A percentile compares a stretch with the other conserved stretches of the same genome.
These are phyloP conservation scores for Urocitellus parryii DNA, from an alignment of 2,113 vertebrate species.

Conservation along the genomic window DNA sequence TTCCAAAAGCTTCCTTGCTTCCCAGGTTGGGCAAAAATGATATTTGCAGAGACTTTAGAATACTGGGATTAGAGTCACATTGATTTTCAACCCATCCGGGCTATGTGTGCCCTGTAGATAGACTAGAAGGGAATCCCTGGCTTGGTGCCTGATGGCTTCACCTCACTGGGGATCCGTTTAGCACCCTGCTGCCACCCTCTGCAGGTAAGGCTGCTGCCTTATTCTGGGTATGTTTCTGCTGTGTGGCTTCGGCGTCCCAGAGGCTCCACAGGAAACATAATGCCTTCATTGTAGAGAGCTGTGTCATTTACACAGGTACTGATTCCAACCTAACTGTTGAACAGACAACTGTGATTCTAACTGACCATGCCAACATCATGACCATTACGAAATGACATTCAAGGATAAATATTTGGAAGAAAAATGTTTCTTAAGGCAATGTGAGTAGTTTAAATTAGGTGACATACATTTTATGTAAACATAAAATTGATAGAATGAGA, in stretches of 20 bases:
- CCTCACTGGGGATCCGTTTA: not conserved
- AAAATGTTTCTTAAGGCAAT: not conserved
- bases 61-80: constrained; percentile 48
- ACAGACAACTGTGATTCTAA: constrained; percentile 10
- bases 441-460: not conserved
- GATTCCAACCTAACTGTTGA: not conserved
- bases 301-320: not conserved
- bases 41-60: not conserved
- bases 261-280: not conserved
- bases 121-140: constrained; percentile 12
- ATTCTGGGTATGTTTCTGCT: not conserved
- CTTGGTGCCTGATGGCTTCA: not conserved
- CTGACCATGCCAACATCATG: not conserved
- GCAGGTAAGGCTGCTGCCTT: not conserved
- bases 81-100: constrained; percentile 14
- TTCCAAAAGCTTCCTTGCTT: not conserved
- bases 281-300: not conserved
- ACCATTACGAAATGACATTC: not conserved
- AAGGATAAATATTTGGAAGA: constrained; percentile 1
- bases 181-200: not conserved
- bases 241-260: not conserved
- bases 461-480: not conserved
- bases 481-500: not conserved
- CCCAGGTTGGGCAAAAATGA: constrained; percentile 49
- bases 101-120: not conserved